phyloP scores from a whole-genome alignment of 2,888 invertebrate genomes.

The Achlya flavicornis region DNA sequence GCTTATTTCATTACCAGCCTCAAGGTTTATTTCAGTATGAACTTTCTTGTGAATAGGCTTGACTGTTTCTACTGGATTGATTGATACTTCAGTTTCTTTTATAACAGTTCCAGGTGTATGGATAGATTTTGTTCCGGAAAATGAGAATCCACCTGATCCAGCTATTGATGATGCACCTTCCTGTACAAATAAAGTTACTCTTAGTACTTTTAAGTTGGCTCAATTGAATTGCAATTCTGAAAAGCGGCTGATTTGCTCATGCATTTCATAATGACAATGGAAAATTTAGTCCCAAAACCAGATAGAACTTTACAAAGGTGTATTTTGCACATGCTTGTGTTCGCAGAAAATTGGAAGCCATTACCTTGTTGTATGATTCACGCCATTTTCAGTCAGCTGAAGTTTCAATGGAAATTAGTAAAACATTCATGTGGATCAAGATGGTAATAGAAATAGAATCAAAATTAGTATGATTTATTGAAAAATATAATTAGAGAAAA shows the following conservation, averaged over 20 bases:
- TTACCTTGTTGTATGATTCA: conserved; percentile 41
- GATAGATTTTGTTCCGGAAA: conserved; percentile 51
- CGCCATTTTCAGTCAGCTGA: conserved; percentile 21
- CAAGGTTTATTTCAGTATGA: conserved; percentile 54
- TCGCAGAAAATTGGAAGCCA: conserved; percentile 35
- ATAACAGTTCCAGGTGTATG: conserved; percentile 43
- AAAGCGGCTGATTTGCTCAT: too few species aligned
- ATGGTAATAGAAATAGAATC: background rate
- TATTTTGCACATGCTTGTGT: conserved; percentile 42
- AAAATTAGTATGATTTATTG: background rate
- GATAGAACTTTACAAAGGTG: conserved; percentile 32
- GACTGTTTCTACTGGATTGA: conserved; percentile 36
- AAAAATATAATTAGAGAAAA: background rate
- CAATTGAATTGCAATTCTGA: too few species aligned
- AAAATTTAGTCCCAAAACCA: conserved; percentile 30
- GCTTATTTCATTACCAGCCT: conserved; percentile 57
- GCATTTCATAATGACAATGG: conserved; percentile 13
- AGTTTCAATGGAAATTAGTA: conserved; percentile 13
- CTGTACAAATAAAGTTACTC: conserved; percentile 45
- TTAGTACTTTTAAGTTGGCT: conserved; percentile 13
- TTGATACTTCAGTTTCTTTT: conserved; percentile 43
- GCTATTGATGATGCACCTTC: conserved; percentile 55
- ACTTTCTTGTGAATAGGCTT: conserved; percentile 26
- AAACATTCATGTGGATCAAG: background rate
- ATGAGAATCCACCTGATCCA: conserved; percentile 58